Evolutionary conservation across 2,113 vertebrate species (phyloP).

Genomic region (Myotis lucifugus): DNA sequence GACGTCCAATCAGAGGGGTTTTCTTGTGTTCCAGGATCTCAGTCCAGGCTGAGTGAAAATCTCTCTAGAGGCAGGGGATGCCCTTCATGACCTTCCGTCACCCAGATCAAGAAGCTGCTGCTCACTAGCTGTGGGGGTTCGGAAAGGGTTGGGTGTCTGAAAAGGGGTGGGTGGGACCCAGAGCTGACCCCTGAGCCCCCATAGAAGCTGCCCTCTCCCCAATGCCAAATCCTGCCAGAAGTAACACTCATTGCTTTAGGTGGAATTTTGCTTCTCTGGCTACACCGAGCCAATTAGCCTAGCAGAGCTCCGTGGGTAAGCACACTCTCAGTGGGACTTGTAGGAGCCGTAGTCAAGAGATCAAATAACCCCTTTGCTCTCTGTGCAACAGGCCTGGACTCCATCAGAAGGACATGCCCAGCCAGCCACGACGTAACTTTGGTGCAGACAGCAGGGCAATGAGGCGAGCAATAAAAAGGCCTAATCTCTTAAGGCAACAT

Average conservation of each 20-base stretch:
- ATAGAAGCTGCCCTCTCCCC: background rate
- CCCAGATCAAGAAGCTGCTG: background rate
- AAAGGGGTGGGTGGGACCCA: background rate
- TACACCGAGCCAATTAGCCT: constrained; percentile 11
- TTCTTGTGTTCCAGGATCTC: background rate
- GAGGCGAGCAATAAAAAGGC: constrained; percentile 85
- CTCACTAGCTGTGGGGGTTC: background rate
- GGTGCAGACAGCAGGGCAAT: constrained; percentile 84
- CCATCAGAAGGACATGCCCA: constrained; percentile 58
- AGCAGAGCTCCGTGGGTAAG: constrained; percentile 49
- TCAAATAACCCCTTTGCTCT: constrained; percentile 63
- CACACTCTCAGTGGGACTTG: constrained; percentile 30
- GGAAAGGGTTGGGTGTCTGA: background rate
- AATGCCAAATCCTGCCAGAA: constrained; percentile 32
- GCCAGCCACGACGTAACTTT: constrained; percentile 80
- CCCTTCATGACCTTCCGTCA: background rate
- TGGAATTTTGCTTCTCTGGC: constrained; percentile 49
- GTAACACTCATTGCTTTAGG: background rate
- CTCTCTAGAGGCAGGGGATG: background rate
- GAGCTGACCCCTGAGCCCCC: background rate
- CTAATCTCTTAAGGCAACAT: constrained; percentile 84
- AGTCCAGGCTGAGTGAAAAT: background rate
- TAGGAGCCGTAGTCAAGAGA: constrained; percentile 36
- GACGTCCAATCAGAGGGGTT: background rate
- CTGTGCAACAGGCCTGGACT: constrained; percentile 54